Evolutionary conservation across 2,888 invertebrate species (phyloP), one percentile per base, ranked within the genome.

Genomic region (Caenorhabditis parvicauda): DNA sequence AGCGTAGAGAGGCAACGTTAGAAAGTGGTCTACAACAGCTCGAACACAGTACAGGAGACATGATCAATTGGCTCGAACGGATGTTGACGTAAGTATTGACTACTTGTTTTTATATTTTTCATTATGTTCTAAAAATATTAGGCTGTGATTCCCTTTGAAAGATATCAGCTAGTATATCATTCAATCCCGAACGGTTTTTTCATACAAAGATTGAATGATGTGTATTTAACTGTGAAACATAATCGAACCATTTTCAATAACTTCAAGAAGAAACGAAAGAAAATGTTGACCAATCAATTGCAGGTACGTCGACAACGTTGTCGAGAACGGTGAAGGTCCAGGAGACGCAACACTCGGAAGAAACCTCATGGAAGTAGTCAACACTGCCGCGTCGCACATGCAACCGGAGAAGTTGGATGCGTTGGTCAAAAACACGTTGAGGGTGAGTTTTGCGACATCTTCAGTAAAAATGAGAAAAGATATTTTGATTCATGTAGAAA

Each of bases 361-460:
- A 38, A 88, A 89, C 66, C 86, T 98, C 63, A 87, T 95, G 76
- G 90, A 72, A 17, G 67, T 68, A 38, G 68, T 68, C 37, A 65
- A 66, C 21, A 61, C 64, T 12, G 90, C 94, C 64, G 93, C 94
- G 43, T 89, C 90, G 81, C 91, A 75, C 42, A 60, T 96, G 87
- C 88, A 88, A 24, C 86, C 87, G 52, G 91, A 92, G 80, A 89
- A 92, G 81, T 92, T 95, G 83, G 91, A 92, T 37, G 89, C 90
- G 75, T 91, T 95, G 88, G 89, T 96, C 82, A 94, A 94, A 82
- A 89, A 92, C 73, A 91, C 92, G 81, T 90, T 95, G 82, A 94
- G 96, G 84, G 87, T 87, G 76, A 64, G 75, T 73, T 49, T 59
- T 29, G 35, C 9, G n/a, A 32, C 35, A 12, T 32, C n/a, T n/a